These are phyloP conservation scores for Hemicordylus capensis DNA, from an alignment of 2,113 vertebrate species.

Conservation along the genomic window DNA sequence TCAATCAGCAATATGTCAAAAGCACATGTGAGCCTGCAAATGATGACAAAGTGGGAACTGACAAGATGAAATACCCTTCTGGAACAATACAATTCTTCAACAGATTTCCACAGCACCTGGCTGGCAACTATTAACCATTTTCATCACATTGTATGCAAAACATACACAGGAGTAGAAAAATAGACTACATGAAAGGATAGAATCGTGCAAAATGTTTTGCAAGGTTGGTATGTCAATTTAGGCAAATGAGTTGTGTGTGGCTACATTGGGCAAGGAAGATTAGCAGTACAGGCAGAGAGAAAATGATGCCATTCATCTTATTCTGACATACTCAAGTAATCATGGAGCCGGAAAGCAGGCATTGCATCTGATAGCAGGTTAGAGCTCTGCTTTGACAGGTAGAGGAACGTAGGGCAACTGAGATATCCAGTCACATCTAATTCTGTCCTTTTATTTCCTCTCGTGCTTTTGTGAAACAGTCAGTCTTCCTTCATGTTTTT, in stretches of 20 bases:
- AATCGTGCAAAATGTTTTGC: neutral
- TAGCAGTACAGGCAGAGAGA: neutral
- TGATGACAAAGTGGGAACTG: slow-evolving; percentile 6
- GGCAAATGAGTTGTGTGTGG: neutral
- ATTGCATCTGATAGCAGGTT: neutral
- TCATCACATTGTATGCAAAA: neutral
- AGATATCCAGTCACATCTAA: neutral
- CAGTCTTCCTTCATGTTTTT: slow-evolving; percentile 5
- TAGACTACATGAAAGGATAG: neutral
- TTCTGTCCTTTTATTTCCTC: neutral
- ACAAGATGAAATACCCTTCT: neutral
- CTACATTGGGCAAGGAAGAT: slow-evolving; percentile 6
- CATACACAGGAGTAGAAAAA: neutral
- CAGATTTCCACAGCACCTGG: neutral
- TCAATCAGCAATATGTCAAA: slow-evolving; percentile 5
- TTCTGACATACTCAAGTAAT: rapidly evolving
- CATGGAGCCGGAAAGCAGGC: neutral
- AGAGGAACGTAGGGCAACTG: rapidly evolving
- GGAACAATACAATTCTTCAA: slow-evolving; percentile 20
- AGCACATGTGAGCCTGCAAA: slow-evolving; percentile 2
- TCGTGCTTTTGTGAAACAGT: neutral
- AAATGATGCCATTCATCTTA: neutral
- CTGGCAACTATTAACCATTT: neutral
- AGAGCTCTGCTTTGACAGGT: neutral
- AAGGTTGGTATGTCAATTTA: neutral